Evolutionary conservation across 92 coral and sea anemone species (phyloP), one percentile per base, ranked within the genome.

Genomic region (Micromussa lordhowensis): DNA sequence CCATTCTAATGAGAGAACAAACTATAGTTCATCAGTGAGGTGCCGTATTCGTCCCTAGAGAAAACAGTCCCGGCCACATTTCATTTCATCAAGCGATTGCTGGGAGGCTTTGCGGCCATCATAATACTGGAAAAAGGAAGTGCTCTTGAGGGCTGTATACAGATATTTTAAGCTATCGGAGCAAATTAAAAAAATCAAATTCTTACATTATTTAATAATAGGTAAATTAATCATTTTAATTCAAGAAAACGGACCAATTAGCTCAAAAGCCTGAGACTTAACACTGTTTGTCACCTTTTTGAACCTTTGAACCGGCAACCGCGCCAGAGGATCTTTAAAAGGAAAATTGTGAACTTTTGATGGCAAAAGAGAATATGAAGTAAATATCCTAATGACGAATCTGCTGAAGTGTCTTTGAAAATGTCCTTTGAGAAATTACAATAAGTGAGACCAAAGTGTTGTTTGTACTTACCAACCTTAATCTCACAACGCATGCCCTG

Each of bases 391-490:
- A 35, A 61, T 36, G 22, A 11, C 15, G 40, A 80, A 30, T 26
- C 22, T 54, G 34, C 74, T 16, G 71, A n/a, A 24, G 48, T 71
- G n/a, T 66, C 28, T 14, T 28, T 22, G 78, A 5, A 32, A 13
- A 29, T 40, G 32, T 77, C 80, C 51, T 76, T 9, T 28, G 61
- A 54, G 32, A 82, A 22, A 28, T 63, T 19, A 79, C 48, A 28
- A n/a, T 35, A 18, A 73, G 49, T 28, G 78, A 73, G 78, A 73
- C 13, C 71, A 80, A 22, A 19, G 57, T 40, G 63, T 49, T 61
- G 77, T 44, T 51, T 61, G 51, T 90, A 91, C 96, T 91, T 95
- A 95, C 98, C 94, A 89, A 97, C 99, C 97, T 97, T 95, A 82
- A 93, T 91, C 34, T 86, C 31, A 77, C 98, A 97, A n/a, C 51